Evolutionary conservation across 2,797 vertebrate species (phyloP), one percentile per base, ranked within the genome.

Genomic region (Austrolebias charrua): DNA sequence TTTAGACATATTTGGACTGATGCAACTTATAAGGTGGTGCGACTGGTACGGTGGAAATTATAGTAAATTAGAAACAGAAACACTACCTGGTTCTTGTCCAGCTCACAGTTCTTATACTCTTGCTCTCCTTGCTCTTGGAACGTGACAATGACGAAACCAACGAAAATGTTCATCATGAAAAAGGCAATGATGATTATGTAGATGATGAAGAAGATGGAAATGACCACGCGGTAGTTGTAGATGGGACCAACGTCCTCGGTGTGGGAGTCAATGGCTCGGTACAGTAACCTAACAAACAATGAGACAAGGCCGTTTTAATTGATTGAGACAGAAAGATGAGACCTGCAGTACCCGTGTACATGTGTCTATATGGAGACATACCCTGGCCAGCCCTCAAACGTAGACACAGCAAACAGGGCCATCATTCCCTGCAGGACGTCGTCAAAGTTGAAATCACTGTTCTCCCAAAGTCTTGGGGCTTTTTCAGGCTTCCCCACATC

Each of bases 81-180:
- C 48, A 4, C 6, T 93, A 98, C 97, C 97, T 99, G 96, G 89
- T 99, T 98, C 87, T 98, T 98, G 91, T 98, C 97, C 92, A 99
- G 95, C 88, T 99, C 97, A 71, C 97, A 99, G 93, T 99, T 98
- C 92, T 98, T 98, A 85, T 99, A 99, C 63, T 99, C 97, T 71
- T 98, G 96, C 62, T 99, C 98, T 71, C 98, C 98, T 89, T 99
- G 98, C 87, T 99, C 98, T 92, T 99, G 98, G 92, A 99, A 99
- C 6, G 97, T 99, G 89, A 99, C 97, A n/a, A 99, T 99, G 93
- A 99, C 98, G 83, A 99, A 99, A 95, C 98, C 98, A 55, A 99
- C 98, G 72, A 99, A 99, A 92, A 99, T 99, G 92, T 99, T 99
- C 97, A 99, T 99, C 98, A 99, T 99, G 94, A 99, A 99, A 94